These are phyloP conservation scores for Anas bernieri DNA, from an alignment of 2,797 vertebrate species.

Conservation along the genomic window DNA sequence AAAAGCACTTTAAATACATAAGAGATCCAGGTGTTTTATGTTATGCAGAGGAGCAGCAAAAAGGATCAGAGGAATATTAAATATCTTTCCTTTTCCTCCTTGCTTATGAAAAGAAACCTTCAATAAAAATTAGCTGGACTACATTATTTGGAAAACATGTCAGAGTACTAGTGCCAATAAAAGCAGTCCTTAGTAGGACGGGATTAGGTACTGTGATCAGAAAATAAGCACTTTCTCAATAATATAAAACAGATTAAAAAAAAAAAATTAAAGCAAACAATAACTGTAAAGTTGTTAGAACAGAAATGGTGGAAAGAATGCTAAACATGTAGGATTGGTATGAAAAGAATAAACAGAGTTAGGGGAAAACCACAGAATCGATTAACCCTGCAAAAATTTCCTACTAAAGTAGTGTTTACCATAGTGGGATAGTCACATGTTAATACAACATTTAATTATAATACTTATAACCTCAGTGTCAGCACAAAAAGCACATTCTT, in stretches of 20 bases:
- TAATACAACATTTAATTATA: conserved; percentile 43
- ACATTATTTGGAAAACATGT: conserved; percentile 8
- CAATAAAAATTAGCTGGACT: conserved; percentile 49
- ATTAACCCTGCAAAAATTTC: conserved; percentile 9
- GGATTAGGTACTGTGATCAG: conserved; percentile 26
- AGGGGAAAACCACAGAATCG: not conserved
- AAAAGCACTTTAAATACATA: conserved; percentile 32
- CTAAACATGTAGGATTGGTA: not conserved
- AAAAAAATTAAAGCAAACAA: not conserved
- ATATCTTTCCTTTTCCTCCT: conserved; percentile 24
- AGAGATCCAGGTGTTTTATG: not conserved
- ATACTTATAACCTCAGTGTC: not conserved
- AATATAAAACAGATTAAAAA: not conserved
- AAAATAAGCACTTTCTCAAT: conserved; percentile 7
- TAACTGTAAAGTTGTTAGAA: not conserved
- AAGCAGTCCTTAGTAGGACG: not conserved
- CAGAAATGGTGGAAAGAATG: not conserved
- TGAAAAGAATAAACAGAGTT: not conserved
- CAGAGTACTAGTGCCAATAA: not conserved
- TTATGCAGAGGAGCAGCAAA: not conserved
- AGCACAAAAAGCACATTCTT: conserved; percentile 4
- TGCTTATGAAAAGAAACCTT: not conserved
- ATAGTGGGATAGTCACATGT: not conserved
- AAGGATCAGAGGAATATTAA: conserved; percentile 9
- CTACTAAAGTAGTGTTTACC: not conserved